Evolutionary conservation across 2,797 vertebrate genomes (phyloP), one percentile per base, ranked within the genome.

Genomic region (Myiotriccus ornatus): DNA sequence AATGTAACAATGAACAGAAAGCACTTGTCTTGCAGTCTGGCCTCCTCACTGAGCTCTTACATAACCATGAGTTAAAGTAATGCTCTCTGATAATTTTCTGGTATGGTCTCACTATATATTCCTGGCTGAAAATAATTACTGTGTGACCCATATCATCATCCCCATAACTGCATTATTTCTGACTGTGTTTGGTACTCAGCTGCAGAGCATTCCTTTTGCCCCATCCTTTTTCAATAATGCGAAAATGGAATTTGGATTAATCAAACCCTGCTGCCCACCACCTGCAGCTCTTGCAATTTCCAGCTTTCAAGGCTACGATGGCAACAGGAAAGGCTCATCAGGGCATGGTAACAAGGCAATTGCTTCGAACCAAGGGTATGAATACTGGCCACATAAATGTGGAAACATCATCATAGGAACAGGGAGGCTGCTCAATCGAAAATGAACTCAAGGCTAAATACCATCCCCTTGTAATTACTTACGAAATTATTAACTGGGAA

Each of bases 171-270:
- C 76, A 65, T 6, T 62, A 80, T 86, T 85, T 94, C 83, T 70
- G 53, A 32, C 83, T 87, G 19, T 25, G 37, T 91, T 47, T 81
- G 89, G 70, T 70, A 24, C 62, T 91, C 68, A 46, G 75, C 52
- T 34, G 47, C 56, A 80, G 47, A 65, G 47, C 69, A 86, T 88
- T 84, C 65, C 79, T 94, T 73, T 82, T 30, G 37, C 67, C 57
- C 52, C 22, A 62, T 88, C 82, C 55, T 84, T 87, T 95, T 69
- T 77, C 75, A 92, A 67, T 43, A 55, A 89, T 23, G 35, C 0
- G 3, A 88, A 86, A 91, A 69, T 85, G 92, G 92, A 95, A 96
- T 94, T 81, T 81, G 81, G 68, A 87, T 80, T 90, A 95, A 95
- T 96, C 70, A 95, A 90, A 76, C 62, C 67, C 64, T 59, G 80